Evolutionary conservation across 2,797 vertebrate species (phyloP).

Genomic region (Sebastes goodei): DNA sequence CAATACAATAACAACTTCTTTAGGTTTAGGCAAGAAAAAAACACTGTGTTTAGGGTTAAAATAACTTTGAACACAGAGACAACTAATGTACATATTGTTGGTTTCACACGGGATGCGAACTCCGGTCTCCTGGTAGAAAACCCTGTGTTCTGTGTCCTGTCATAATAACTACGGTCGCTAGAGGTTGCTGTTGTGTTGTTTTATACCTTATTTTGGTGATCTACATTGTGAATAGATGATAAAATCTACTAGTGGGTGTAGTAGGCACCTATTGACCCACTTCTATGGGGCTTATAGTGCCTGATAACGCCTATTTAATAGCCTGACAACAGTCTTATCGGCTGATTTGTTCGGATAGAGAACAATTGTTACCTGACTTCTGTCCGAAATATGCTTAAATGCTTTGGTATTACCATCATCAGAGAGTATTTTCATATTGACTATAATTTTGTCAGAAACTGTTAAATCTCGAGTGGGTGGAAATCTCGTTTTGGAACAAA

Average conservation of each 20-base stretch:
- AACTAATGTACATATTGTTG: background rate
- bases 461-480: conserved; percentile 3
- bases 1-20: no score
- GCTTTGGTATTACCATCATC: background rate
- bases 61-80: background rate
- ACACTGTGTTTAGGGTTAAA: background rate
- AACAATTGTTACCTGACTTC: background rate
- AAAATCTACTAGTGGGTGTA: background rate
- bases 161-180: background rate
- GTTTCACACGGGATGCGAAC: background rate
- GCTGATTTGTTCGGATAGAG: background rate
- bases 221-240: background rate
- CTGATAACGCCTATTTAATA: background rate
- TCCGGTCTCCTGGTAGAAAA: background rate
- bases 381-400: background rate
- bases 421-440: conserved; percentile 3
- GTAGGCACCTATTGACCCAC: background rate
- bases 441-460: conserved; percentile 5
- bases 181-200: background rate
- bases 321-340: background rate
- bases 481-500: conserved; percentile 28
- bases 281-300: background rate
- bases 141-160: no score
- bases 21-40: background rate
- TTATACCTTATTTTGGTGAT: background rate